Evolutionary conservation across 2,797 vertebrate genomes (phyloP), one percentile per base, ranked within the genome.

Genomic region (Ibycter americanus): DNA sequence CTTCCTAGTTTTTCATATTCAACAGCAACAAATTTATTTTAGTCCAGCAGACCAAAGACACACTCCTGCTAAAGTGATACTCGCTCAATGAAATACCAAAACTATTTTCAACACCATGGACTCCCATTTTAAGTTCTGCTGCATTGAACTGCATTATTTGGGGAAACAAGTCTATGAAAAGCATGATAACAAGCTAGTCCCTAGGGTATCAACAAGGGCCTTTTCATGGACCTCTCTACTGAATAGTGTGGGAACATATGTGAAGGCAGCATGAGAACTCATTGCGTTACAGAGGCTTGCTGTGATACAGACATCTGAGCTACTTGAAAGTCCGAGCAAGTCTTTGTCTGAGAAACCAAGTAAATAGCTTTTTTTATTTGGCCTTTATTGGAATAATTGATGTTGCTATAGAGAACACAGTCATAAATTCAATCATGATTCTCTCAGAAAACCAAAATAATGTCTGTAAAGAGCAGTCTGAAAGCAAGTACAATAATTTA

Each of bases 351-450:
- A 93, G 78, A 93, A 96, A 97, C 93, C 79, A 94, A 96, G 71
- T 83, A 96, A 96, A 97, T 81, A 95, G 91, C 82, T 95, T 86
- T 29, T 79, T 95, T 90, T 95, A 87, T 92, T 95, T 94, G 91
- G 72, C 71, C 81, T 91, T 96, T 96, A 94, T 93, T 96, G 62
- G 89, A 96, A 93, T 93, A 96, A 95, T 67, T 96, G 87, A 95
- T 95, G 93, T 83, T 95, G 78, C 91, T 93, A 82, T 66, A 93
- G 67, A 91, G 87, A 97, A 79, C 72, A 83, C 8, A 46, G 79
- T 65, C 58, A 85, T 95, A 94, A 91, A 97, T 92, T 85, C 2
- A 1, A 94, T 87, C 83, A 84, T 71, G 82, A 71, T 90, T 87
- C 85, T 85, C 72, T 77, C 70, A 74, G 81, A 94, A 72, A 85